These are phyloP conservation scores for Euglossa dilemma DNA, from an alignment of 1,140 invertebrate species.

Conservation along the genomic window DNA sequence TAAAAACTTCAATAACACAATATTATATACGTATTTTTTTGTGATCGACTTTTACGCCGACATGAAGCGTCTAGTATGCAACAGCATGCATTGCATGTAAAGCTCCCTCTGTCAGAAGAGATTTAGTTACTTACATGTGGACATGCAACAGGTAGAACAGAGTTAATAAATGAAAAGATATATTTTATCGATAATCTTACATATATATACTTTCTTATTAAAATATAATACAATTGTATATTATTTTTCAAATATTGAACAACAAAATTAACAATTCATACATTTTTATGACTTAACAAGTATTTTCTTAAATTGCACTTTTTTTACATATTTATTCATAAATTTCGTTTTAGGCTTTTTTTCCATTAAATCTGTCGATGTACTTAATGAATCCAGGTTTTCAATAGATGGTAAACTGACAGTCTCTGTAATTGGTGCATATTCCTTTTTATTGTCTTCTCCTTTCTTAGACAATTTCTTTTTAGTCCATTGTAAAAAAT, in stretches of 20 bases:
- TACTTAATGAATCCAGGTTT: conserved; percentile 24
- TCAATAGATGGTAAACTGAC: conserved; percentile 50
- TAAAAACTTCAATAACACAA: too few species aligned
- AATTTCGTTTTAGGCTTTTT: conserved; percentile 33
- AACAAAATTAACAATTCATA: neutral
- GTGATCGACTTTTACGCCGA: neutral
- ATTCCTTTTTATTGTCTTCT: conserved; percentile 27
- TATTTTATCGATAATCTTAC: neutral
- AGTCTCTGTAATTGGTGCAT: conserved; percentile 6
- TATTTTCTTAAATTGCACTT: conserved; percentile 15
- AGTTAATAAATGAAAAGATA: neutral
- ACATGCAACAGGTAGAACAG: neutral
- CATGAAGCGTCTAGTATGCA: too few species aligned
- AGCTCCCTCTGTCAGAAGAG: neutral
- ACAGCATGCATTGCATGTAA: too few species aligned
- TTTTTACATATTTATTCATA: conserved; percentile 43
- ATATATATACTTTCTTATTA: neutral
- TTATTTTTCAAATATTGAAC: neutral
- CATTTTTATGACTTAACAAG: conserved; percentile 19
- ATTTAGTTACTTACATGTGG: neutral
- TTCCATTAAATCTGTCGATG: neutral
- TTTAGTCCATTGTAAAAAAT: conserved; percentile 31
- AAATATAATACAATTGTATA: neutral
- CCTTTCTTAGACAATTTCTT: conserved; percentile 30
- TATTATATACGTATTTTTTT: neutral